Percentiles rank a stretch among this genome's conserved stretches.
Conservation (phyloP, 2,113 vertebrate species). For the Muntiacus reevesi region DNA sequence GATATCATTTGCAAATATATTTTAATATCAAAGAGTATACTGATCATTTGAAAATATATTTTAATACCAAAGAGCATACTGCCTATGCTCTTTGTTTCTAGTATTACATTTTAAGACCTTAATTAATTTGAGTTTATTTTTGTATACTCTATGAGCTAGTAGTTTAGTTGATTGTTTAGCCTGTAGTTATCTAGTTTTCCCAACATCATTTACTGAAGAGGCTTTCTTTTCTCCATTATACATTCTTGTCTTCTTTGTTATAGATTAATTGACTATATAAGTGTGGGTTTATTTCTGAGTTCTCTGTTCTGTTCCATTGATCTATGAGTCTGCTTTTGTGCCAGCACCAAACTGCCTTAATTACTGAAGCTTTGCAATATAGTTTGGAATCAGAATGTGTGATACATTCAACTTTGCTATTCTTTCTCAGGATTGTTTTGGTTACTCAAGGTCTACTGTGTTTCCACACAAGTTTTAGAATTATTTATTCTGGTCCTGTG, state of each 20-base stretch:
- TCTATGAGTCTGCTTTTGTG: not conserved
- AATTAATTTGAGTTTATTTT: not conserved
- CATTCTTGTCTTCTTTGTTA: not conserved
- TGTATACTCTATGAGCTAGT: not conserved
- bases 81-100: not conserved
- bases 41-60: not conserved
- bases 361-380: not conserved
- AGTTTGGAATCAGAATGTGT: not conserved
- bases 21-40: not conserved
- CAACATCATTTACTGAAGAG: not conserved
- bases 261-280: not conserved
- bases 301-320: not conserved
- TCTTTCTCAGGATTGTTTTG: not conserved
- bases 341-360: not conserved
- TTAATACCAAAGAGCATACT: not conserved
- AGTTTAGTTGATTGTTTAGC: not conserved
- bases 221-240: not conserved
- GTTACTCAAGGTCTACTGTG: not conserved
- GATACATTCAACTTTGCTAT: not conserved
- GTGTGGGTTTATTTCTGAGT: not conserved
- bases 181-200: not conserved
- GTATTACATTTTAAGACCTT: not conserved
- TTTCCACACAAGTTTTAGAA: not conserved
- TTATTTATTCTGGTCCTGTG: not conserved
- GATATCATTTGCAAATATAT: not conserved